These are phyloP conservation scores for Apodemia hepburni DNA, from an alignment of 2,888 invertebrate genomes.

Conservation along the genomic window DNA sequence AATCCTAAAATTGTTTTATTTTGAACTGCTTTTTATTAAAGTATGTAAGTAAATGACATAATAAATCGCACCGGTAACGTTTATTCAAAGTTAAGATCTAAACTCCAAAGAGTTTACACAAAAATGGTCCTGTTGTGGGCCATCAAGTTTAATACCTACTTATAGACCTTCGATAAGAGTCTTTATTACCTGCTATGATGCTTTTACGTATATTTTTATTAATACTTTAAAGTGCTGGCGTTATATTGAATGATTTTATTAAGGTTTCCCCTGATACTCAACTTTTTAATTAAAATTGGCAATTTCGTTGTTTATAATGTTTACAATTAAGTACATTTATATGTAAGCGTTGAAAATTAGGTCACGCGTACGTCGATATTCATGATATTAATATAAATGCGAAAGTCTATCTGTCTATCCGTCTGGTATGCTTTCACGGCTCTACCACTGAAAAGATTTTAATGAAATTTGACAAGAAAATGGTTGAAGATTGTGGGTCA, in stretches of 20 bases:
- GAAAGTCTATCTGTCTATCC: too few species aligned
- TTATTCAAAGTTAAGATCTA: constrained; percentile 3
- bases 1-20: neutral
- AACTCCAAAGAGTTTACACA: neutral
- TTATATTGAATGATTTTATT: neutral
- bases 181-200: neutral
- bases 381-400: too few species aligned
- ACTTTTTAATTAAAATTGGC: constrained; percentile 7
- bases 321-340: neutral
- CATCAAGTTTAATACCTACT: neutral
- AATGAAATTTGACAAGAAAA: too few species aligned
- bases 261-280: neutral
- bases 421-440: too few species aligned
- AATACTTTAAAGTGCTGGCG: neutral
- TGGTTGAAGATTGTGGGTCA: too few species aligned
- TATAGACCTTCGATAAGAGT: neutral
- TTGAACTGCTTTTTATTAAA: too few species aligned
- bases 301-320: neutral
- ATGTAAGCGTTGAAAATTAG: neutral
- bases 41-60: neutral
- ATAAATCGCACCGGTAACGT: neutral
- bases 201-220: neutral
- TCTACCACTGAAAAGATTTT: too few species aligned
- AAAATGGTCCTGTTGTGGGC: neutral
- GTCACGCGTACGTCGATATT: neutral